Conservation (phyloP, 2,113 vertebrate genomes). For the Triplophysa dalaica region DNA sequence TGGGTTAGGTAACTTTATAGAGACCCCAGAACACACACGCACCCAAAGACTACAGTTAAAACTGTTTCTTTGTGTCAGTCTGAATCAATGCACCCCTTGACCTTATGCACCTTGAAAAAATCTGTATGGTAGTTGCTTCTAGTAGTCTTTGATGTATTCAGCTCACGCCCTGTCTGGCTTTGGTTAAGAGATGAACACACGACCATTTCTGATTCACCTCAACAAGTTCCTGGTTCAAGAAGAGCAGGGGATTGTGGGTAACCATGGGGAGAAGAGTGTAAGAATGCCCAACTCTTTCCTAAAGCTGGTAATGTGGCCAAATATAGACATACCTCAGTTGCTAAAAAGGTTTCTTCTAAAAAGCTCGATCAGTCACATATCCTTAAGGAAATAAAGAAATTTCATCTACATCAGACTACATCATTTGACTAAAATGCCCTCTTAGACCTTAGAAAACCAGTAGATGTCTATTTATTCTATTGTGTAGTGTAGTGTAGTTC, state of each 20-base stretch:
- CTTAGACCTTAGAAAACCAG: conserved; percentile 42
- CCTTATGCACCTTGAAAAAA: conserved; percentile 72
- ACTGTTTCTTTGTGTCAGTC: conserved; percentile 45
- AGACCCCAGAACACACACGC: conserved; percentile 53
- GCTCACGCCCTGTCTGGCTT: conserved; percentile 56
- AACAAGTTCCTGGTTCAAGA: conserved; percentile 48
- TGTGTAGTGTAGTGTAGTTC: conserved; percentile 37
- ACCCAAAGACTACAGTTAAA: conserved; percentile 44
- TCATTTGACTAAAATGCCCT: conserved; percentile 6
- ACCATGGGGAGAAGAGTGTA: background rate
- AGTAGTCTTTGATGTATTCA: conserved; percentile 64
- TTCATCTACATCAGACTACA: background rate
- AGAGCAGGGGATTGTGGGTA: conserved; percentile 2
- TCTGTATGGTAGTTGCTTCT: conserved; percentile 71
- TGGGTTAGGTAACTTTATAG: conserved; percentile 57
- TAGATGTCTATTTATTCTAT: conserved; percentile 52
- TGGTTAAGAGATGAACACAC: conserved; percentile 42
- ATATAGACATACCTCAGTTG: background rate
- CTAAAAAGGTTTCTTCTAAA: background rate
- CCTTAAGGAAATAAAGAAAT: background rate
- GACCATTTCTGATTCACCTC: conserved; percentile 1
- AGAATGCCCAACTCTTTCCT: background rate
- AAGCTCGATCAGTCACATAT: conserved; percentile 3
- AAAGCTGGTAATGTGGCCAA: background rate
- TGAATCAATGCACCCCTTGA: conserved; percentile 60